Conservation (phyloP, 1,140 invertebrate genomes). For the Bombus consobrinus region DNA sequence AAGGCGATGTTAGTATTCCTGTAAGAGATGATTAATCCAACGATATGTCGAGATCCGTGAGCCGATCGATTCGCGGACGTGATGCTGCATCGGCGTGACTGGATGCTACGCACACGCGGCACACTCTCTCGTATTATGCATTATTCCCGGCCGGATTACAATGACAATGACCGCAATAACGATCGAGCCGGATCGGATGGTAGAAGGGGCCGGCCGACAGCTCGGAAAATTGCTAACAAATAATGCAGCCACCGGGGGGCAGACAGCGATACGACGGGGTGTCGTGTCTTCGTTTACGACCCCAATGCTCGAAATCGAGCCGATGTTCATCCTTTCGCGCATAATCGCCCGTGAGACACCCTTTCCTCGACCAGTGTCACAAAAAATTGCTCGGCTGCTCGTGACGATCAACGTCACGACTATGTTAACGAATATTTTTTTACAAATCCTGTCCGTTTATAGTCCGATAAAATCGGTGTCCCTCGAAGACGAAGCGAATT, state of each 20-base stretch:
- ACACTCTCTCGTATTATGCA: slow-evolving; percentile 63
- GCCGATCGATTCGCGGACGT: slow-evolving; percentile 44
- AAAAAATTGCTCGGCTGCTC: background rate
- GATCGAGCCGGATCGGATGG: slow-evolving; percentile 68
- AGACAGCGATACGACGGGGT: slow-evolving; percentile 62
- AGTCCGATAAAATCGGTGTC: no score
- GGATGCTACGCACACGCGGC: slow-evolving; percentile 54
- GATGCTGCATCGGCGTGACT: slow-evolving; percentile 41
- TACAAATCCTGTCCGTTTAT: no score
- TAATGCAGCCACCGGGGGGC: slow-evolving; percentile 55
- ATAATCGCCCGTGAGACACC: slow-evolving; percentile 61
- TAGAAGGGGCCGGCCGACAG: slow-evolving; percentile 58
- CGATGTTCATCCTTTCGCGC: slow-evolving; percentile 59
- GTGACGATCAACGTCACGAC: background rate
- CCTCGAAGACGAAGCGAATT: no score
- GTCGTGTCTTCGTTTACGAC: slow-evolving; percentile 46
- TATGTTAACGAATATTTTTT: no score
- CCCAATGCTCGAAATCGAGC: slow-evolving; percentile 46
- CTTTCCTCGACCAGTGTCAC: background rate
- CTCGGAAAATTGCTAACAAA: slow-evolving; percentile 73
- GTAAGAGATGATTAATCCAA: slow-evolving; percentile 28
- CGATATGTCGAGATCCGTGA: background rate
- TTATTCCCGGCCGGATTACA: slow-evolving; percentile 68
- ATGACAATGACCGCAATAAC: slow-evolving; percentile 74
- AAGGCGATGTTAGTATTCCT: background rate